A percentile compares a stretch with the other conserved stretches of the same genome.
Conservation (phyloP, 1,140 invertebrate species). For the Lamellibrachia luymesi region DNA sequence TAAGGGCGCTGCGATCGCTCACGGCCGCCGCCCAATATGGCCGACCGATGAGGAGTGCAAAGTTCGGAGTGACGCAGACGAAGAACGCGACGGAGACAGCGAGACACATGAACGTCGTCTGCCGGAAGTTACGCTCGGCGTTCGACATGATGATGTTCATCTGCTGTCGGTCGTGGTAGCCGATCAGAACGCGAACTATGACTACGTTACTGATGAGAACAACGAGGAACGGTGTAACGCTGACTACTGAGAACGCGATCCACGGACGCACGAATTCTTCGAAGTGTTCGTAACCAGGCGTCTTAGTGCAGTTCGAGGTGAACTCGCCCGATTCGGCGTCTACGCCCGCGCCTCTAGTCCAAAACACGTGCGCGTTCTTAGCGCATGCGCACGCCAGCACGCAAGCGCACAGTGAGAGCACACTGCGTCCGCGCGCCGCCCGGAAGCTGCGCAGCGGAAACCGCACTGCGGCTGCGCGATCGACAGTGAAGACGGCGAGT, state of each 20-base stretch:
- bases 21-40: conserved; percentile 25
- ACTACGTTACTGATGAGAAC: conserved; percentile 28
- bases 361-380: conserved; percentile 28
- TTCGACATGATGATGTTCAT: conserved; percentile 8
- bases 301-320: conserved; percentile 12
- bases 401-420: not conserved
- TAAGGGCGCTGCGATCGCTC: conserved; percentile 9
- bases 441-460: conserved; percentile 28
- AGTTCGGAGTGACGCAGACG: conserved; percentile 27
- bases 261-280: conserved; percentile 27
- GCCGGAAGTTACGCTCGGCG: conserved; percentile 10
- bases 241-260: conserved; percentile 27
- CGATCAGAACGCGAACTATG: conserved; percentile 21
- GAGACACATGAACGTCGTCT: conserved; percentile 28
- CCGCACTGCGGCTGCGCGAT: conserved; percentile 33
- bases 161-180: not conserved
- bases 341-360: conserved; percentile 19
- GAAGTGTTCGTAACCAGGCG: conserved; percentile 18
- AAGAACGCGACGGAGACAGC: conserved; percentile 26
- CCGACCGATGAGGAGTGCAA: conserved; percentile 27
- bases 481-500: conserved; percentile 32
- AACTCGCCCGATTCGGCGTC: conserved; percentile 10
- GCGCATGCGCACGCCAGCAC: conserved; percentile 6
- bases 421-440: not conserved
- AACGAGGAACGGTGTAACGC: conserved; percentile 15